A percentile compares a stretch with the other conserved stretches of the same genome.
Conservation (phyloP, 2,113 vertebrate genomes). For the Pygoscelis antarcticus region DNA sequence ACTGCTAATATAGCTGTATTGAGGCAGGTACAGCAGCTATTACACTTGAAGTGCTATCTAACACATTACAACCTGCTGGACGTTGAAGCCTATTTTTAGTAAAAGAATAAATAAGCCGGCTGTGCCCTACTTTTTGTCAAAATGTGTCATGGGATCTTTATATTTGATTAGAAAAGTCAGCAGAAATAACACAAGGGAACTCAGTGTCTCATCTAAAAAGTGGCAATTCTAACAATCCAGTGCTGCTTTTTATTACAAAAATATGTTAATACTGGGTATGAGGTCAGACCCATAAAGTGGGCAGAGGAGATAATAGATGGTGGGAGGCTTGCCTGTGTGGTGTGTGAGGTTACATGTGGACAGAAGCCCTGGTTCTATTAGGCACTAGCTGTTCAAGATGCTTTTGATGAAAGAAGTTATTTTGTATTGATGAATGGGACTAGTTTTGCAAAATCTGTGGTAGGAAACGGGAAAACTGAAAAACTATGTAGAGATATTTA, state of each 20-base stretch:
- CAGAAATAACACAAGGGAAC: conserved; percentile 49
- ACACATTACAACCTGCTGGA: conserved; percentile 49
- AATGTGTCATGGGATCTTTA: conserved; percentile 55
- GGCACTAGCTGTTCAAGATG: not conserved
- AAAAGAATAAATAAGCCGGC: conserved; percentile 51
- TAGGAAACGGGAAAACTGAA: not conserved
- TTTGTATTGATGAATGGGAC: not conserved
- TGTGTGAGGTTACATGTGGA: not conserved
- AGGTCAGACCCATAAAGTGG: not conserved
- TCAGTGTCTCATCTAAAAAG: not conserved
- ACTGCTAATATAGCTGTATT: not conserved
- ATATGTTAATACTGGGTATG: not conserved
- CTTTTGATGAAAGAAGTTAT: not conserved
- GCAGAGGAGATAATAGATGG: not conserved
- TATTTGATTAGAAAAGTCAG: conserved; percentile 48
- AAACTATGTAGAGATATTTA: not conserved
- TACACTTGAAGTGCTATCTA: not conserved
- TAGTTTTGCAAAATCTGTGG: not conserved
- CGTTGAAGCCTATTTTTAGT: conserved; percentile 43
- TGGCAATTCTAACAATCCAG: not conserved
- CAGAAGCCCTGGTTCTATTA: not conserved
- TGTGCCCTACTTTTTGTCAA: conserved; percentile 61
- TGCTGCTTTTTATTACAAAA: not conserved
- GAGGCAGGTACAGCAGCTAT: not conserved
- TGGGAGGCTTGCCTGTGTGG: not conserved